These are phyloP conservation scores for Idris sp. DNA, from an alignment of 1,140 invertebrate genomes.

Conservation along the genomic window DNA sequence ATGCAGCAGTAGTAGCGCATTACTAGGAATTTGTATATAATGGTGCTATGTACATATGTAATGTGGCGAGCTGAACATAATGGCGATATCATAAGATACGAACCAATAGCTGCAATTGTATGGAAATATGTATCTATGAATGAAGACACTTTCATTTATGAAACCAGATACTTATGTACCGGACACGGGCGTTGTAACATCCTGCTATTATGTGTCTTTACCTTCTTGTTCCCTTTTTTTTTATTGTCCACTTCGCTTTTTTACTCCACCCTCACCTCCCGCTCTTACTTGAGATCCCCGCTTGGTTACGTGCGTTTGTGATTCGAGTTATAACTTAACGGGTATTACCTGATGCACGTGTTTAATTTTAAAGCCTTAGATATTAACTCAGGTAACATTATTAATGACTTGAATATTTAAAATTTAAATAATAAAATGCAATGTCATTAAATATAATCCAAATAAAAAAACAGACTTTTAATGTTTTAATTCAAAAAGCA, in stretches of 20 bases:
- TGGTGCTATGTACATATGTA: conserved; percentile 76
- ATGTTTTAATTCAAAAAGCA: too few species aligned
- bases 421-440: too few species aligned
- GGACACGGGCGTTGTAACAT: conserved; percentile 76
- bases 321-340: conserved; percentile 47
- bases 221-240: conserved; percentile 67
- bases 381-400: too few species aligned
- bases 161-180: conserved; percentile 77
- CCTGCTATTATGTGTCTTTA: conserved; percentile 77
- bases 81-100: conserved; percentile 76
- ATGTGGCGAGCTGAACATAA: conserved; percentile 69
- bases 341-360: conserved; percentile 43
- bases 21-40: conserved; percentile 77
- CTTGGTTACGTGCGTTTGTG: conserved; percentile 51
- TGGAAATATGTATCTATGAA: conserved; percentile 78
- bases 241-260: conserved; percentile 54
- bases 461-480: too few species aligned
- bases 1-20: conserved; percentile 72
- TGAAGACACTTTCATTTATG: conserved; percentile 79
- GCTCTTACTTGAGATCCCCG: conserved; percentile 46
- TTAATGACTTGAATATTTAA: too few species aligned
- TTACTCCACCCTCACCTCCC: conserved; percentile 58
- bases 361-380: conserved; percentile 19
- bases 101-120: conserved; percentile 77
- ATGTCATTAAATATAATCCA: too few species aligned